Evolutionary conservation across 2,797 vertebrate species (phyloP).

Genomic region (Glyptemys insculpta): DNA sequence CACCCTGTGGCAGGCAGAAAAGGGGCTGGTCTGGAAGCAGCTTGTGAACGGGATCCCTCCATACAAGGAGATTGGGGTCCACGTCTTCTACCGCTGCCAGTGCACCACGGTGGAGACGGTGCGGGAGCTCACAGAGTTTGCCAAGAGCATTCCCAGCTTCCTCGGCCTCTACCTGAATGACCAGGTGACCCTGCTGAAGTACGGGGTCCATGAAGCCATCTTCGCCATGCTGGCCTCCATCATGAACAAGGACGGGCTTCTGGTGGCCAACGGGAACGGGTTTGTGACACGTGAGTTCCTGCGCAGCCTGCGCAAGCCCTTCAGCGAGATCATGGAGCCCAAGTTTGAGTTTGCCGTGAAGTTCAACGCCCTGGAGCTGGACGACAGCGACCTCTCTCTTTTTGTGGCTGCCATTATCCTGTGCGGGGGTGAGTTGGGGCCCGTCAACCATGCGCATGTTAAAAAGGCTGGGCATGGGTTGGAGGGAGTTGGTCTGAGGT

Average conservation of each 20-base stretch:
- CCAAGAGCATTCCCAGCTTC: slow-evolving; percentile 98
- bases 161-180: slow-evolving; percentile 95
- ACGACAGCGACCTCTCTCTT: slow-evolving; percentile 97
- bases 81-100: slow-evolving; percentile 99
- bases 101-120: slow-evolving; percentile 98
- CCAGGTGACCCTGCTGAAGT: slow-evolving; percentile 98
- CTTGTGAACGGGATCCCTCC: slow-evolving; percentile 91
- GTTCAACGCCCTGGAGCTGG: slow-evolving; percentile 97
- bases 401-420: slow-evolving; percentile 98
- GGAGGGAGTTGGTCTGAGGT: neutral
- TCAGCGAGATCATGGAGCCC: slow-evolving; percentile 98
- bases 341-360: slow-evolving; percentile 99
- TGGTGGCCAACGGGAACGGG: slow-evolving; percentile 96
- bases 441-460: fast-evolving
- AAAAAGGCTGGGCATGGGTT: neutral
- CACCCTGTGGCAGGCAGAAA: slow-evolving; percentile 96
- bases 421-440: slow-evolving; percentile 90
- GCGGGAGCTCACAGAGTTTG: slow-evolving; percentile 98
- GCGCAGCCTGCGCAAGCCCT: slow-evolving; percentile 96
- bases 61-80: slow-evolving; percentile 97
- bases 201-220: slow-evolving; percentile 97
- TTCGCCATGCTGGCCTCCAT: slow-evolving; percentile 98
- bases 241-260: slow-evolving; percentile 98
- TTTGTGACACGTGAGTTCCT: slow-evolving; percentile 98
- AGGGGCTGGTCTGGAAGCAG: slow-evolving; percentile 97